Evolutionary conservation across 2,888 invertebrate genomes (phyloP), one percentile per base, ranked within the genome.

Genomic region (Perdita meconis): DNA sequence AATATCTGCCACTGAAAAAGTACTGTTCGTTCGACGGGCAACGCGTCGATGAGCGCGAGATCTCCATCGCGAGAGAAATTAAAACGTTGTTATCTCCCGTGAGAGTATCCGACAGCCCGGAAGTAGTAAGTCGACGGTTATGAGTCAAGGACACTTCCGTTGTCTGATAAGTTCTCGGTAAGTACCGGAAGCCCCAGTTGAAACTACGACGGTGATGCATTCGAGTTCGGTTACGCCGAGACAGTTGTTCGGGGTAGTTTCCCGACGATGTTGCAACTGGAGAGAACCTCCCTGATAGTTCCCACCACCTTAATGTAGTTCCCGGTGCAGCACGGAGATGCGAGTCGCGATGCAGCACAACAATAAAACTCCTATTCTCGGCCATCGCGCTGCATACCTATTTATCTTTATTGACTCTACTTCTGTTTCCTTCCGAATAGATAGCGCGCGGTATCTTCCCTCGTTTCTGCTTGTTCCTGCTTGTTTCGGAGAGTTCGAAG

Each of bases 111-210:
- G 66, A 61, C 64, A 74, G 59, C 34, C 65, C 56, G 61, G 56
- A 77, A 72, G 73, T 74, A 80, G 74, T 82, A 80, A 78, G 55
- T 78, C 71, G 66, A 72, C 63, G 69, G 78, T 82, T 84, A 84
- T 84, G 78, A 84, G 78, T 84, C 80, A 82, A 75, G 61, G 72
- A 75, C 72, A 74, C 82, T 79, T 84, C 78, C 73, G 75, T 19
- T 40, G 64, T 47, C 80, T 76, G 85, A 84, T 84, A 84, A 84
- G 73, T 82, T 80, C 64, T 64, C 64, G 64, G 68, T 78, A 81
- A 84, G 79, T 78, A 84, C 77, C 70, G 72, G 73, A 77, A 81
- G 66, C 59, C 61, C 51, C 42, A 50, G 68, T 64, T 59, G 69
- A 64, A 80, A 81, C 72, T 72, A 59, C 81, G 72, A 84, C 57